phyloP scores from a whole-genome alignment of 2,797 vertebrate genomes.

The Hemitrygon akajei region DNA sequence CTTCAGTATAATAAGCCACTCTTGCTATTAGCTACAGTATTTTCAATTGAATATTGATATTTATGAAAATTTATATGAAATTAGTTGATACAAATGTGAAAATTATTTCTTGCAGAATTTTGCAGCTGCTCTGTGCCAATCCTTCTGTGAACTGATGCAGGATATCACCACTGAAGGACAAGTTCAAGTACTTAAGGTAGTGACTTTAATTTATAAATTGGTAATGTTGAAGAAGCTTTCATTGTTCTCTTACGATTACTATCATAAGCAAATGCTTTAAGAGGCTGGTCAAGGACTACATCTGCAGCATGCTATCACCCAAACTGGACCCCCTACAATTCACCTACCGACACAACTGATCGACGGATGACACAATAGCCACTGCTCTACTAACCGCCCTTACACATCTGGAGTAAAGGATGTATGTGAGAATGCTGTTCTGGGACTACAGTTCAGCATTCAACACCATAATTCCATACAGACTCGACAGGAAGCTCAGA shows the following conservation, averaged over 20 bases:
- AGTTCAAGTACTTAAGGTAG: conserved; percentile 87
- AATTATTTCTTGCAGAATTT: conserved; percentile 63
- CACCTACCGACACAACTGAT: too few species aligned
- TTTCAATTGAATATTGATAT: neutral
- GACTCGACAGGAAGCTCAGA: too few species aligned
- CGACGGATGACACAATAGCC: too few species aligned
- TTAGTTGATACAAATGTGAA: neutral
- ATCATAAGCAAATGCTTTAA: too few species aligned
- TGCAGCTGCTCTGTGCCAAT: conserved; percentile 68
- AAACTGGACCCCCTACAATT: too few species aligned
- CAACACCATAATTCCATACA: too few species aligned
- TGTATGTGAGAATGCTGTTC: too few species aligned
- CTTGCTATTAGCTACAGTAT: neutral
- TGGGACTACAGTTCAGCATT: too few species aligned
- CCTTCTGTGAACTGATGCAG: conserved; percentile 74
- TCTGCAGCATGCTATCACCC: too few species aligned
- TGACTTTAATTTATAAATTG: neutral
- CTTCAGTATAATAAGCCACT: neutral
- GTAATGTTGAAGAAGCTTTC: neutral
- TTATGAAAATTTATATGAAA: neutral
- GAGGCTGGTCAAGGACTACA: too few species aligned
- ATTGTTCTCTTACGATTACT: neutral
- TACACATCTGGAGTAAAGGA: too few species aligned
- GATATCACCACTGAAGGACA: conserved; percentile 83
- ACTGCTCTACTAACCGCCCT: too few species aligned